Base-by-base conservation (phyloP, 2,113 vertebrate genomes). In the Grammomys surdaster region DNA sequence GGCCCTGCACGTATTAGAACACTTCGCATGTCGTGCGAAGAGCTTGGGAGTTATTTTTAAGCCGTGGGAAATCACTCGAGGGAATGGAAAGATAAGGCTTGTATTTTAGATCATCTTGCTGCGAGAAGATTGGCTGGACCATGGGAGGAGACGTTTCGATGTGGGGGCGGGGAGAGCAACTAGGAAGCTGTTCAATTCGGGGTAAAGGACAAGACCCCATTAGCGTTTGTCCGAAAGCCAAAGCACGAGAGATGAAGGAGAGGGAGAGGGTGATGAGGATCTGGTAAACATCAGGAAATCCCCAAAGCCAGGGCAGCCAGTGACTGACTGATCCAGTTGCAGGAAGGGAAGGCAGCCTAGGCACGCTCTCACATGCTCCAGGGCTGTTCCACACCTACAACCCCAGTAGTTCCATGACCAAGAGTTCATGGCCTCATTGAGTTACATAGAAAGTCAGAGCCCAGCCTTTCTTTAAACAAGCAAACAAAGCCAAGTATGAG, bases 11-110 rank as follows among this genome's bases (percentile, higher is more conserved):
- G n/a, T 81, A 31, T 43, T 54, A 40, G 40, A 54, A 46, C 28
- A 43, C 10, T 11, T 43, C 40, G 3, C 13, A 54, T 48, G n/a
- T 46, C 80, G 10, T 24, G 7, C 13, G 19, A 86, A 43, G 58
- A 81, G 58, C 76, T 90, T 70, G 36, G n/a, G 48, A 78, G 91
- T 93, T 40, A 40, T 80, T 91, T 82, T 43, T n/a, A 80, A 60
- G 28, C 51, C 46, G 17, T 72, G 33, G 69, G 85, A 92, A 95
- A n/a, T 67, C 58, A 92, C 73, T 92, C 51, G 80, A 90, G 86
- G 46, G 80, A 92, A 88, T 63, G 33, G n/a, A 80, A 88, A 77
- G 88, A 70, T 93, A 78, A 89, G 46, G 54, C 20, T 96, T 90
- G 85, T 48, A 31, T 88, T 95, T 92, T 26, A 91, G 46, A 88